These are phyloP conservation scores for Manis pentadactyla DNA, from an alignment of 2,797 vertebrate genomes.

Conservation along the genomic window DNA sequence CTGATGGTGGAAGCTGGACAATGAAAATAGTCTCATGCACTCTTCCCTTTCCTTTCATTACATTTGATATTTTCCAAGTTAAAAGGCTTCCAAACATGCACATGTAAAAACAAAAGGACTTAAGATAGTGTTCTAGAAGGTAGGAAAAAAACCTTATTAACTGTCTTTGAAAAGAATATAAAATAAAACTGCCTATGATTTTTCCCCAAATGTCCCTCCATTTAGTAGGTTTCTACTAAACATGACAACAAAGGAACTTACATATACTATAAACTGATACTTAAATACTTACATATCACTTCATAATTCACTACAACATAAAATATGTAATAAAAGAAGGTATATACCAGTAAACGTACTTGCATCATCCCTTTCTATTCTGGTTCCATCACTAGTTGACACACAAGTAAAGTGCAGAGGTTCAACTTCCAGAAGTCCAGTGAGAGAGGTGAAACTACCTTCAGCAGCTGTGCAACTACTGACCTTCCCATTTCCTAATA, in stretches of 20 bases:
- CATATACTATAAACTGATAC: neutral
- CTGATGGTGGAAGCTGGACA: neutral
- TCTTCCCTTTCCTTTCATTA: neutral
- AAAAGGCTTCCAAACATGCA: neutral
- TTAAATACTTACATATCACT: neutral
- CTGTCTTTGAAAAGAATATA: neutral
- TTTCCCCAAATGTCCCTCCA: neutral
- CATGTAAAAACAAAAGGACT: constrained; percentile 7
- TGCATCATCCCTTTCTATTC: constrained; percentile 99
- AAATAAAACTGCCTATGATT: neutral
- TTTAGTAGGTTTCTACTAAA: neutral
- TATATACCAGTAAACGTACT: constrained; percentile 99
- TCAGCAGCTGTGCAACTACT: constrained; percentile 97
- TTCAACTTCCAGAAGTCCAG: constrained; percentile 98
- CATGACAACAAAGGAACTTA: neutral
- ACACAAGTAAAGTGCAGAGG: constrained; percentile 99
- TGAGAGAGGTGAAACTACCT: constrained; percentile 98
- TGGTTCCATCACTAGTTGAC: constrained; percentile 98
- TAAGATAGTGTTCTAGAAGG: neutral
- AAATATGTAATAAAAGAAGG: constrained; percentile 83
- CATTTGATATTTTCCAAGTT: constrained; percentile 33
- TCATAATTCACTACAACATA: neutral
- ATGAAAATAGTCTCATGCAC: neutral
- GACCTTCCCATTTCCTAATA: constrained; percentile 96
- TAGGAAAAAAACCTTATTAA: neutral